Base-by-base conservation (phyloP, 92 coral and sea anemone genomes). In the Micromussa lordhowensis region DNA sequence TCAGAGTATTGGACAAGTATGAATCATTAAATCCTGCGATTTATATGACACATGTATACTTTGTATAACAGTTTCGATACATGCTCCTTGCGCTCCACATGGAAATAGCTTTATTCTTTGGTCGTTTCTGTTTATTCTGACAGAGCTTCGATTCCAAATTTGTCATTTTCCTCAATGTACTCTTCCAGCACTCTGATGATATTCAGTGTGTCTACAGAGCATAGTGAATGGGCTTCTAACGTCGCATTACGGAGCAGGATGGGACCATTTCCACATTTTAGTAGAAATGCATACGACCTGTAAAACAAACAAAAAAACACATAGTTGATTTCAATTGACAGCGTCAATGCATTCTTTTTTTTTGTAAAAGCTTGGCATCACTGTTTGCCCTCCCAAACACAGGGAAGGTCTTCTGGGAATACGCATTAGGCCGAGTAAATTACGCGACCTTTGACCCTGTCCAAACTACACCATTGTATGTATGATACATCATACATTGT, bases 201-300 rank as follows among this genome's bases (percentile, higher is more conserved):
- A 68, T 95, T 92, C 18, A 92, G 92, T 4, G 95, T 94, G 48
- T 94, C 98, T 53, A 81, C 91, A 16, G 98, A 89, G 72, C 82
- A 54, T 44, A 95, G 91, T 0, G 94, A 88, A 38, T 48, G 90
- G 44, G 97, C 97, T 75, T 97, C 99, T 44, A 89, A 92, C 57
- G 91, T 93, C 29, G 98, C 91, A 89, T 93, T 95, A 71, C 96
- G 96, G 84, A 97, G 93, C 34, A 97, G 90, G 68, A 97, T 92
- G 30, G 96, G 95, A 5, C 98, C 98, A 86, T 95, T 97, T 24
- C 95, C 95, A 80, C 97, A 96, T 79, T 94, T 94, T 40, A 93
- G 80, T 66, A 97, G 93, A 84, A 97, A 97, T 18, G 86, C 91
- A 70, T 97, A 97, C 5, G 99, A 94, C 93, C 99, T 97, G 89